Evolutionary conservation across 1,140 invertebrate genomes (phyloP).

Genomic region (Chrysopa pallens): DNA sequence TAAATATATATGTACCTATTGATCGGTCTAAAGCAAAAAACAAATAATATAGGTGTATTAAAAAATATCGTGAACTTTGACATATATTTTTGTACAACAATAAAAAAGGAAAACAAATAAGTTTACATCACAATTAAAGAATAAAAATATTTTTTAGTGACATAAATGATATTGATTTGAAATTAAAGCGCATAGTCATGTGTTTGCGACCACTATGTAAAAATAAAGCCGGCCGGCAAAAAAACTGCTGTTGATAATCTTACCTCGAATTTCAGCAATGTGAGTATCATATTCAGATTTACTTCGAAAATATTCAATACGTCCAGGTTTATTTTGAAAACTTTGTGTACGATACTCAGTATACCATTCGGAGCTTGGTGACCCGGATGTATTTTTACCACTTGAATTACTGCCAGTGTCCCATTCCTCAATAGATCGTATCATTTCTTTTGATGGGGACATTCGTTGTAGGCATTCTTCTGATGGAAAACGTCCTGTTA

Average conservation of each 20-base stretch:
- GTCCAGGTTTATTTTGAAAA: conserved; percentile 28
- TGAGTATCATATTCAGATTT: conserved; percentile 72
- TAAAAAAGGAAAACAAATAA: too few relatives aligned
- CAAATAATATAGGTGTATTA: too few relatives aligned
- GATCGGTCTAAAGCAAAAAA: too few relatives aligned
- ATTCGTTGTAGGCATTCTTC: conserved; percentile 28
- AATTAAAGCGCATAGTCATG: too few relatives aligned
- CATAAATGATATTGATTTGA: too few relatives aligned
- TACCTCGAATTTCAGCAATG: conserved; percentile 72
- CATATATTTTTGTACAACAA: too few relatives aligned
- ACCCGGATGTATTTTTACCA: conserved; percentile 13
- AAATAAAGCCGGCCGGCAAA: too few relatives aligned
- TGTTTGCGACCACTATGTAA: too few relatives aligned
- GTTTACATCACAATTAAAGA: too few relatives aligned
- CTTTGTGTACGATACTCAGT: conserved; percentile 33
- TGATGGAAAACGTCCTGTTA: conserved; percentile 31
- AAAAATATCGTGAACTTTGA: too few relatives aligned
- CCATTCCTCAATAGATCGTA: conserved; percentile 10
- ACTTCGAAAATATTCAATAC: conserved; percentile 34
- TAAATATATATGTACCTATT: too few relatives aligned
- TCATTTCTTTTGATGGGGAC: conserved; percentile 14
- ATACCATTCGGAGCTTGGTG: conserved; percentile 31
- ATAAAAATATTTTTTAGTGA: too few relatives aligned
- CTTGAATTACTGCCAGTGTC: conserved; percentile 14
- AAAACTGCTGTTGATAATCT: conserved; percentile 5